A percentile compares a stretch with the other conserved stretches of the same genome.
Conservation (phyloP, 2,797 vertebrate species). For the Orestias chungarensis region DNA sequence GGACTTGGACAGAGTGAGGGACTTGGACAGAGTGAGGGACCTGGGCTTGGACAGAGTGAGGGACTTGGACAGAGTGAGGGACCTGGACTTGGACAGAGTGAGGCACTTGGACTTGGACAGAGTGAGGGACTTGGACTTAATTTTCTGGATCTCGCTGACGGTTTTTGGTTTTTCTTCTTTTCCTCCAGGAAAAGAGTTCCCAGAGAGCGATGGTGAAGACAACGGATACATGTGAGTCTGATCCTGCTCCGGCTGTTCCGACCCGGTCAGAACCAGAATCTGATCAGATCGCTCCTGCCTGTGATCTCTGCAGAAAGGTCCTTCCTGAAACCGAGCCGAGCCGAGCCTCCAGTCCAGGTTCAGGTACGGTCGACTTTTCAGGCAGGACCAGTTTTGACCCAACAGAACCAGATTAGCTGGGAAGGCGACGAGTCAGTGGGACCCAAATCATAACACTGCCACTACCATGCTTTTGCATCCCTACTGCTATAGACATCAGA, state of each 20-base stretch:
- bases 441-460: too few species aligned
- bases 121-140: neutral
- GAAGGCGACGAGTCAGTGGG: too few species aligned
- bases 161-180: neutral
- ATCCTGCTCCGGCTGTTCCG: neutral
- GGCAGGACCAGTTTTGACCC: neutral
- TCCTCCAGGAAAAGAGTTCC: constrained; percentile 15
- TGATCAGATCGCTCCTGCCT: constrained; percentile 1
- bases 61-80: too few species aligned
- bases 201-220: constrained; percentile 34
- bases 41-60: neutral
- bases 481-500: too few species aligned
- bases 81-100: too few species aligned
- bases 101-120: neutral
- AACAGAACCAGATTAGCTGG: neutral
- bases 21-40: too few species aligned
- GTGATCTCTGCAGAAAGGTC: constrained; percentile 55
- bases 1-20: neutral
- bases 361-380: constrained; percentile 48
- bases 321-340: constrained; percentile 44
- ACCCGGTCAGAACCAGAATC: accelerated
- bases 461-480: too few species aligned
- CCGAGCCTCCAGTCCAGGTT: constrained; percentile 55
- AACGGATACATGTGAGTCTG: constrained; percentile 63
- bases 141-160: neutral